A percentile compares a stretch with the other conserved stretches of the same genome.
phyloP scores from a whole-genome alignment of 2,797 vertebrate species.

The Enteromius afrohamiltoni region DNA sequence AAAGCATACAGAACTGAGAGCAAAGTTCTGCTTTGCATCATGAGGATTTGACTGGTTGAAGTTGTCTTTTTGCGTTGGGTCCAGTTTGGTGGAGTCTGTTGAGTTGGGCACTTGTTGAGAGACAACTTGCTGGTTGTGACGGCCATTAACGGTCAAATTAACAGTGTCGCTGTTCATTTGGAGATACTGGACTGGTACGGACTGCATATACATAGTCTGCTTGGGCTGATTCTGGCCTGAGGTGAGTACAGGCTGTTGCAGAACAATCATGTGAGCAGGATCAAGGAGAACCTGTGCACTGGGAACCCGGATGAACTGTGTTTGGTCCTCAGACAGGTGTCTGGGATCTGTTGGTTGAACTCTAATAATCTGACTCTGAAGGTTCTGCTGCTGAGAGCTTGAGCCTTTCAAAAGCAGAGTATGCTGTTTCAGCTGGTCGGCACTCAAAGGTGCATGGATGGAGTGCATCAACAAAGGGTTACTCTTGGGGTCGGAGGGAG shows the following conservation, averaged over 20 bases:
- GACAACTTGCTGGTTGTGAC: slow-evolving; percentile 79
- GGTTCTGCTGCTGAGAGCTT: slow-evolving; percentile 83
- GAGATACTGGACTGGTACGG: slow-evolving; percentile 87
- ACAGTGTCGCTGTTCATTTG: slow-evolving; percentile 88
- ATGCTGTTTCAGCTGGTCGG: slow-evolving; percentile 87
- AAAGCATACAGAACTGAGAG: slow-evolving; percentile 95
- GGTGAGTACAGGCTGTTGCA: slow-evolving; percentile 89
- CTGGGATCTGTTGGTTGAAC: slow-evolving; percentile 72
- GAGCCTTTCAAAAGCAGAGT: slow-evolving; percentile 84
- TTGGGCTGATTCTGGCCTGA: slow-evolving; percentile 83
- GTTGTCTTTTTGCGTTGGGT: slow-evolving; percentile 81
- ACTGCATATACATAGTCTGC: slow-evolving; percentile 81
- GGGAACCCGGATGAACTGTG: slow-evolving; percentile 86
- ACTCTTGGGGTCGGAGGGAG: slow-evolving; percentile 81
- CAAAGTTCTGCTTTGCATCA: slow-evolving; percentile 92
- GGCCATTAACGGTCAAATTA: slow-evolving; percentile 79
- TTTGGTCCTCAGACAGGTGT: slow-evolving; percentile 77
- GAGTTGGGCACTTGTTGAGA: slow-evolving; percentile 83
- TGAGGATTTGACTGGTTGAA: slow-evolving; percentile 85
- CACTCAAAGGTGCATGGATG: slow-evolving; percentile 78
- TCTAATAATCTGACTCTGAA: slow-evolving; percentile 78
- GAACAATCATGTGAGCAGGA: slow-evolving; percentile 85
- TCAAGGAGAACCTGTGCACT: slow-evolving; percentile 89
- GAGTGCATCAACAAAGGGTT: slow-evolving; percentile 80
- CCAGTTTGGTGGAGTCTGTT: slow-evolving; percentile 85